Conservation (phyloP, 2,888 invertebrate genomes). For the Malthinus flaveolus region DNA sequence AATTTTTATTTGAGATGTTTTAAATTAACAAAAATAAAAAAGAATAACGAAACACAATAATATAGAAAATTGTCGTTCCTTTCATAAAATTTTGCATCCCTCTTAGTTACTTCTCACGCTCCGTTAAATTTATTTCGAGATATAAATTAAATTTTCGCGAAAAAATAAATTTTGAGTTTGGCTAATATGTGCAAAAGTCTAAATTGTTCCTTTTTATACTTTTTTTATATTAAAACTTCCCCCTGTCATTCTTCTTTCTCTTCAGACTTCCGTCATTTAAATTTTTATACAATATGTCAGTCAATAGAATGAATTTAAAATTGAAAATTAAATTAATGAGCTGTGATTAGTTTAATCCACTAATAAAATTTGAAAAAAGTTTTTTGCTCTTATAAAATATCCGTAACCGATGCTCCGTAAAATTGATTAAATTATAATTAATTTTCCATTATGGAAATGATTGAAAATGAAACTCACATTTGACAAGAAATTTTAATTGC, state of each 20-base stretch:
- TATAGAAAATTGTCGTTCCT: constrained; percentile 17
- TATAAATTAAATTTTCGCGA: constrained; percentile 38
- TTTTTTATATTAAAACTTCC: constrained; percentile 7
- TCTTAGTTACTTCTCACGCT: constrained; percentile 21
- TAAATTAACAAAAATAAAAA: neutral
- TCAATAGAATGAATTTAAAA: too few relatives aligned
- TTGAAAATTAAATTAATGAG: too few relatives aligned
- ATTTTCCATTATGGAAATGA: constrained; percentile 2
- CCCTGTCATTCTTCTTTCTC: too few relatives aligned
- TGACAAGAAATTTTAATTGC: neutral
- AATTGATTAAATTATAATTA: constrained; percentile 7
- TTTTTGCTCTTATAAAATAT: neutral
- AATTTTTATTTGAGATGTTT: constrained; percentile 1
- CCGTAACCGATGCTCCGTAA: neutral
- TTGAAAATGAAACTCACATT: neutral
- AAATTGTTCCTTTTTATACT: constrained; percentile 3
- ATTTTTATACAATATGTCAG: too few relatives aligned
- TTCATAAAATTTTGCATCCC: constrained; percentile 16
- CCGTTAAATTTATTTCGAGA: constrained; percentile 27
- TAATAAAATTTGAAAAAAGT: too few relatives aligned
- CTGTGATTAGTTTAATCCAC: too few relatives aligned
- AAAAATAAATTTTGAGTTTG: constrained; percentile 29
- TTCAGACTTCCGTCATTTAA: too few relatives aligned
- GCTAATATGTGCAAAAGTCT: constrained; percentile 10
- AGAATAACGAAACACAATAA: constrained; percentile 12